Evolutionary conservation across 2,797 vertebrate species (phyloP), one percentile per base, ranked within the genome.

Genomic region (Ceyx erithaca): DNA sequence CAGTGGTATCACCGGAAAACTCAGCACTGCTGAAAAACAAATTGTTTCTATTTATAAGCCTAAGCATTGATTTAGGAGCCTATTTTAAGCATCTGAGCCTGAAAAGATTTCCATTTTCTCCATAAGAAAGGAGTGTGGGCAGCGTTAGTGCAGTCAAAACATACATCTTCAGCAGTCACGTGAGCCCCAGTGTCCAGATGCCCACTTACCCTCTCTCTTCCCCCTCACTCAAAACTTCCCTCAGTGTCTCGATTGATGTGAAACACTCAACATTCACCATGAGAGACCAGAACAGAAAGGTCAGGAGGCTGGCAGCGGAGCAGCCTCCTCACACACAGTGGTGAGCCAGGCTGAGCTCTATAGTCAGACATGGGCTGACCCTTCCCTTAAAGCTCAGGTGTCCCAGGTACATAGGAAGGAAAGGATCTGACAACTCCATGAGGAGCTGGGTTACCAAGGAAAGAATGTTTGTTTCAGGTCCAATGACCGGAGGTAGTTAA

Each of bases 81-180:
- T 96, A 90, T 90, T 91, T 94, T 96, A 89, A 91, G 82, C 75
- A 86, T 41, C 45, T 87, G 55, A 35, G 45, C 63, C 85, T 84
- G 87, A 91, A 87, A 82, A 89, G 46, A 22, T 85, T 92, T 89
- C 80, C 8, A 64, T 90, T 92, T 93, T 72, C 70, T 85, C 43
- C 22, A 22, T 41, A 81, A 67, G 46, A 78, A 83, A 91, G 35
- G 35, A 71, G 20, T 9, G 11, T 15, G 40, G 72, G 59, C 64
- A 71, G 69, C 41, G 70, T 45, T 57, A 63, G 37, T 17, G 16
- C 0, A 1, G 78, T 77, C 71, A 77, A 80, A 92, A 86, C 3
- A 16, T 51, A 45, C 12, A 52, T 28, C 45, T 81, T 84, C 25
- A 76, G 40, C 12, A 78, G 37, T 43, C 26, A 46, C 6, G 22